Base-by-base conservation (phyloP, 2,797 vertebrate species). In the Alosa sapidissima region DNA sequence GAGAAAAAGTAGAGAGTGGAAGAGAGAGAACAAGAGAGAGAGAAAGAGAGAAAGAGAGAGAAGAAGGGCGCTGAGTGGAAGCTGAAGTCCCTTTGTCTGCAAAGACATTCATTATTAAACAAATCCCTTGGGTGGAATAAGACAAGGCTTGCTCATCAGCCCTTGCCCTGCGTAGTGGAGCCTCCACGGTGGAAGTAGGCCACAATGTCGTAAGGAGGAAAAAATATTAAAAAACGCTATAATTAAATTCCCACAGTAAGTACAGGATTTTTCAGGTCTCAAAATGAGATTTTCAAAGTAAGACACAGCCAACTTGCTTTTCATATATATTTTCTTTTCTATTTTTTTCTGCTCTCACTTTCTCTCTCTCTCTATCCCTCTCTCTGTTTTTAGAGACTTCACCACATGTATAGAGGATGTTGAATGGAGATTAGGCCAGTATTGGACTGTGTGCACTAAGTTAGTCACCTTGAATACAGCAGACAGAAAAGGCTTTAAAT, bases 41-140 rank as follows among this genome's bases (percentile, higher is more conserved):
- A 82, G 36, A 2, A n/a, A 41, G 81, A 51, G 81, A 16, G 60
- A 84, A 24, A 52, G 49, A 52, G 24, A 86, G 45, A 60, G 41
- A 83, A 89, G 82, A 81, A 78, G 55, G 54, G 85, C n/a, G 54
- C 81, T 85, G 81, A 81, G 84, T 82, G 60, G 86, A 83, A 85
- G 81, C 81, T 54, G 87, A 84, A 89, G 85, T 82, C 87, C 89
- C 55, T 88, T 90, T 90, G 87, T 91, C 87, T 89, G 85, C 60
- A 85, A 90, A 89, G 81, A 86, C 87, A 91, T 93, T 91, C 87
- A 91, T 94, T 93, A 93, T 92, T 92, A 92, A 92, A 88, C 89
- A 90, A 92, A 92, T 36, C 86, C 87, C 86, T 87, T 85, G 83
- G 87, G 88, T 91, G 88, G 92, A 91, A 91, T 90, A 85, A 92